A percentile compares a stretch with the other conserved stretches of the same genome.
phyloP scores from a whole-genome alignment of 2,113 vertebrate genomes.

The Zosterops japonicus region DNA sequence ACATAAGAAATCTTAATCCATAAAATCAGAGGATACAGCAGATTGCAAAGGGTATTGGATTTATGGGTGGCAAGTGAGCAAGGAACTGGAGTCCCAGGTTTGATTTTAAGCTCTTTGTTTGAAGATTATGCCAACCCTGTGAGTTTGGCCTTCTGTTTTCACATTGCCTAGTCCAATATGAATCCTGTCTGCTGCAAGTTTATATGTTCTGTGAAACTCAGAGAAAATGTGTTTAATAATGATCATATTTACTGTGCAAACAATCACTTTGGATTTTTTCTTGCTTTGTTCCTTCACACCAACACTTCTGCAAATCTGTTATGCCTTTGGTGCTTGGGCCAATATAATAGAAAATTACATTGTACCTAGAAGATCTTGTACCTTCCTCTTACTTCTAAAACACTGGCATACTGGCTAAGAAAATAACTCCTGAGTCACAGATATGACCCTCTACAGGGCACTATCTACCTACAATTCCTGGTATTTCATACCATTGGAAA shows the following conservation, averaged over 20 bases:
- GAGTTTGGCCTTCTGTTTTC: not conserved
- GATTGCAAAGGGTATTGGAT: not conserved
- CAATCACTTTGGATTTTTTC: not conserved
- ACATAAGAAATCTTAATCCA: not conserved
- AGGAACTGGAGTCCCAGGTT: not conserved
- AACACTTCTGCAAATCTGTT: not conserved
- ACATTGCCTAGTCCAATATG: not conserved
- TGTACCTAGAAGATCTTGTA: not conserved
- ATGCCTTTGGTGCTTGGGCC: not conserved
- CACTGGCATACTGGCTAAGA: not conserved
- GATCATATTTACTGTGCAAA: not conserved
- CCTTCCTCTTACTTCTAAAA: not conserved
- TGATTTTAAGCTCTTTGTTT: not conserved
- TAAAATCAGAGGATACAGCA: not conserved
- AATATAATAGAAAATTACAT: not conserved
- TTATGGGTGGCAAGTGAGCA: not conserved
- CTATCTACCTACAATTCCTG: not conserved
- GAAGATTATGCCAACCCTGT: not conserved
- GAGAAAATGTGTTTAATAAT: not conserved
- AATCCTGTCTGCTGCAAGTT: not conserved
- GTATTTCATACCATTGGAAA: not conserved
- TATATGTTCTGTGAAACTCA: not conserved
- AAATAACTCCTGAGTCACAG: not conserved
- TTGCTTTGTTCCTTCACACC: not conserved
- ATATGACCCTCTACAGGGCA: not conserved